These are phyloP conservation scores for Menidia beryllina DNA, from an alignment of 2,113 vertebrate species.

Conservation along the genomic window DNA sequence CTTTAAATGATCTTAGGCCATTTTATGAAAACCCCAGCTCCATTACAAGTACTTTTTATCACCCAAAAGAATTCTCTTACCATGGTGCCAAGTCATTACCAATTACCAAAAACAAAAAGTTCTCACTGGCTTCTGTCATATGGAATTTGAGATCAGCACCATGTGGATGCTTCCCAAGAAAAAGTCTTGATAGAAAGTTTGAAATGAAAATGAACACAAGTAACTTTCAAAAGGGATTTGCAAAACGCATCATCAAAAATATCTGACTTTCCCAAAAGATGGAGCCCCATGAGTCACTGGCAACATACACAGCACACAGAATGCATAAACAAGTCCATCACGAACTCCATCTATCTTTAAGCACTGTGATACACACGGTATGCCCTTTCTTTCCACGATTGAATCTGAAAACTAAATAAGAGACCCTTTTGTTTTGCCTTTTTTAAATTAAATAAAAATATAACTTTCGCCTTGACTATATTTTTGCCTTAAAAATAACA, in stretches of 20 bases:
- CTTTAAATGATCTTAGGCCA: conserved; percentile 32
- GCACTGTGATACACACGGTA: conserved; percentile 12
- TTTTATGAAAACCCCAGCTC: conserved; percentile 7
- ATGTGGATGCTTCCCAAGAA: conserved; percentile 14
- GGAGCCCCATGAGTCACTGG: conserved; percentile 27
- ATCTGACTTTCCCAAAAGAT: conserved; percentile 42
- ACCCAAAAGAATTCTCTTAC: not conserved
- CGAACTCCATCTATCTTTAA: conserved; percentile 8
- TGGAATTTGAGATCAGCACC: conserved; percentile 14
- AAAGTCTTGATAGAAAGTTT: conserved; percentile 13
- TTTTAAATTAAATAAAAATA: not conserved
- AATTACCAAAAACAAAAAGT: not conserved
- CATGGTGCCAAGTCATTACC: not conserved
- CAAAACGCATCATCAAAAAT: conserved; percentile 51
- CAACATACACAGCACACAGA: conserved; percentile 42
- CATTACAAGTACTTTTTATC: conserved; percentile 8
- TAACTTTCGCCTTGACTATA: not conserved
- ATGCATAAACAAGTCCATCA: conserved; percentile 51
- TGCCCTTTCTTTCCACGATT: not conserved
- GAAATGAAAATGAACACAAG: conserved; percentile 31
- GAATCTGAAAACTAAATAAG: conserved; percentile 2
- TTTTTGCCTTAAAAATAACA: conserved; percentile 16
- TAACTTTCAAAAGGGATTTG: conserved; percentile 33
- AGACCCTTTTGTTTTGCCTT: not conserved
- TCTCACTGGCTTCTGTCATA: conserved; percentile 12